A percentile compares a stretch with the other conserved stretches of the same genome.
Evolutionary conservation across 2,113 vertebrate species (phyloP).

Genomic region (Axis porcinus): DNA sequence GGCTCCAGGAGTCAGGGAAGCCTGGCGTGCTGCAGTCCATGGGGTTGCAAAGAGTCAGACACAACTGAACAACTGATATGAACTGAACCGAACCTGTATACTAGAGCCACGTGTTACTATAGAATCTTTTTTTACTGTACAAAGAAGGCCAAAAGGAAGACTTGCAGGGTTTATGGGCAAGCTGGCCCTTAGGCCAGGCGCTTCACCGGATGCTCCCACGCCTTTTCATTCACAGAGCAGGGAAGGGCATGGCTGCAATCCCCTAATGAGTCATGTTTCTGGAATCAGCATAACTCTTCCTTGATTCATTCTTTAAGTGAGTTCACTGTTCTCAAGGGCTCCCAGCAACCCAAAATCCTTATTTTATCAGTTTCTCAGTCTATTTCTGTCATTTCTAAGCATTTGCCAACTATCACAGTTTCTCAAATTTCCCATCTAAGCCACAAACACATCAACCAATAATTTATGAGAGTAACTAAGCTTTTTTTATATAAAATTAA

Average conservation of each 20-base stretch:
- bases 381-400: neutral
- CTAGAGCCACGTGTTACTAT: neutral
- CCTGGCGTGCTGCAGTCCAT: neutral
- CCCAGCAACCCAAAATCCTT: neutral
- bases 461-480: neutral
- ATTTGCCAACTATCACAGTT: constrained; percentile 9
- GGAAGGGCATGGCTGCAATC: neutral
- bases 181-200: neutral
- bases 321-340: neutral
- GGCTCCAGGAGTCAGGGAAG: neutral
- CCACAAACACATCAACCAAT: neutral
- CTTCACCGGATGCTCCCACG: neutral
- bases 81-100: neutral
- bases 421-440: neutral
- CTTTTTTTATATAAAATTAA: neutral
- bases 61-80: neutral
- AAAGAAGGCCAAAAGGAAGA: neutral
- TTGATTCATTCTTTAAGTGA: neutral
- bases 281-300: constrained; percentile 13
- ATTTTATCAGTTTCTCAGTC: constrained; percentile 28
- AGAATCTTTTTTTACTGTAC: neutral
- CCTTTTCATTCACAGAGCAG: neutral
- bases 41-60: neutral
- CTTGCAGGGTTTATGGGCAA: neutral
- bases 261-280: neutral